Conservation (phyloP, 1,140 invertebrate genomes). For the Drosophila kurseongensis region DNA sequence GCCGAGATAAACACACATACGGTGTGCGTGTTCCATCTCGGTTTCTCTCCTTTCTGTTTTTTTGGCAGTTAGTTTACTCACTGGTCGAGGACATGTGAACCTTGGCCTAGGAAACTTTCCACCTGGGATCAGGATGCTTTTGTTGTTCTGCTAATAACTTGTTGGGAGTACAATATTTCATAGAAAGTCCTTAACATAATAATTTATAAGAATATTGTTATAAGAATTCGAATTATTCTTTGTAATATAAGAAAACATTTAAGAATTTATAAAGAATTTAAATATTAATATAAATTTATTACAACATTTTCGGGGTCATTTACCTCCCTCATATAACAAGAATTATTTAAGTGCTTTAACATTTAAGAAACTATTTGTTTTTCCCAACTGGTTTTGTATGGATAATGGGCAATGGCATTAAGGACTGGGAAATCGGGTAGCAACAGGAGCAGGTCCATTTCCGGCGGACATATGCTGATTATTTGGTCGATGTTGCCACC, state of each 20-base stretch:
- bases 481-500: slow-evolving; percentile 49
- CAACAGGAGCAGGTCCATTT: slow-evolving; percentile 11
- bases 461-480: slow-evolving; percentile 63
- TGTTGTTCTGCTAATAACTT: not conserved
- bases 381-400: not conserved
- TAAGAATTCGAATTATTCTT: too few relatives aligned
- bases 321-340: too few relatives aligned
- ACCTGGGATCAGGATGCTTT: not conserved
- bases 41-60: not conserved
- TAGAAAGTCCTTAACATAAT: too few relatives aligned
- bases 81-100: slow-evolving; percentile 17
- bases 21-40: slow-evolving; percentile 27
- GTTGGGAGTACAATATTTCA: too few relatives aligned
- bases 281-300: too few relatives aligned
- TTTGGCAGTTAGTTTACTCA: slow-evolving; percentile 15
- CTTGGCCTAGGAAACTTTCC: not conserved
- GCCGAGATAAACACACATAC: slow-evolving; percentile 9
- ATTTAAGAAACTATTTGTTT: not conserved
- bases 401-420: slow-evolving; percentile 1
- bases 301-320: too few relatives aligned
- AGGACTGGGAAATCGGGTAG: not conserved
- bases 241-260: too few relatives aligned
- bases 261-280: too few relatives aligned
- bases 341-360: too few relatives aligned
- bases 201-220: too few relatives aligned